Base-by-base conservation (phyloP, 1,140 invertebrate species). In the Vanessa atalanta region DNA sequence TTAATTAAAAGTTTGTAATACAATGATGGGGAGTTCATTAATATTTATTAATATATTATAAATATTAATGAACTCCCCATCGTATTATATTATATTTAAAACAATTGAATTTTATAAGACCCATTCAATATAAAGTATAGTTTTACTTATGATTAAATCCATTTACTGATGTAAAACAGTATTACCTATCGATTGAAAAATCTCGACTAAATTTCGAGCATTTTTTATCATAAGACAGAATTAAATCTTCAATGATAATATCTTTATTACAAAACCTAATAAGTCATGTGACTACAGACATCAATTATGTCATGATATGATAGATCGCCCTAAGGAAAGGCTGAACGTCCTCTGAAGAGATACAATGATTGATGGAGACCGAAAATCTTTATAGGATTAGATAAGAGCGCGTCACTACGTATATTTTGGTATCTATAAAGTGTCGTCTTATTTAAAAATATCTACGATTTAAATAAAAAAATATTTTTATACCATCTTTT, bases 351-450 rank as follows among this genome's bases (percentile, higher is more conserved):
- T 55, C 48, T 64, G 57, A 0, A 50, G 51, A 68, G 70, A 72
- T 76, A 76, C 75, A 72, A 63, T 76, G 75, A 76, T 76, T 66
- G 75, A 76, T 76, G 55, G 70, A 64, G 47, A 50, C 65, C 64
- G 57, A 47, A 72, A 68, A 55, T 47, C 68, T 72, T 57, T 67
- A 31, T 23, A 57, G 48, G 75, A 76, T 76, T 68, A 76, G 75
- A 76, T 76, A 73, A 72, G 48, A 66, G 15, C 61, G 15, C 43
- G 53, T 60, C 23, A 15, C 12, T 55, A 4, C 6, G 15, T 51
- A 55, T n/a, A 20, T 69, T 60, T 69, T 31, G 0, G 15, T 23
- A 43, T 69, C 67, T 57, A 47, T 48, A 60, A 60, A 31, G 37
- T 26, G 20, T 57, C 12, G 23, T 60, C 55, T 60, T 4, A n/a